Evolutionary conservation across 2,113 vertebrate species (phyloP).

Genomic region (Syngnathus typhle): DNA sequence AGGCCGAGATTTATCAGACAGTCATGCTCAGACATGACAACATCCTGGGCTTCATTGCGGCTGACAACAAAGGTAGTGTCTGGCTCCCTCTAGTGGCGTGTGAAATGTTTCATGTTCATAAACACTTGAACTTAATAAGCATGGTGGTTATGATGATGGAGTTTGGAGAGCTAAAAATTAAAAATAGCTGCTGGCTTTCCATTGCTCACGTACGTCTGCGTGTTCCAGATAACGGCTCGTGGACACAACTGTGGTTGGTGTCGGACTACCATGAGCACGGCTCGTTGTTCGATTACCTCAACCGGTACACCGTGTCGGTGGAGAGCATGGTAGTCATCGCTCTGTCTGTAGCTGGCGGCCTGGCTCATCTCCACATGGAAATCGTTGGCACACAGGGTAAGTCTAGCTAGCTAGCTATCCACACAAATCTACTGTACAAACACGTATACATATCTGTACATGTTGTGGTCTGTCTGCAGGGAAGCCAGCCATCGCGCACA

Average conservation of each 20-base stretch:
- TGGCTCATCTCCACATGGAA: slow-evolving; percentile 98
- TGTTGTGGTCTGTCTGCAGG: slow-evolving; percentile 62
- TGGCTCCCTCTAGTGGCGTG: neutral
- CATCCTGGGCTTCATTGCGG: slow-evolving; percentile 95
- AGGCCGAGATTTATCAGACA: slow-evolving; percentile 96
- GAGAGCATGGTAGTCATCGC: slow-evolving; percentile 81
- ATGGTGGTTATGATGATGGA: too few species aligned
- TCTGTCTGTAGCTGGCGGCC: slow-evolving; percentile 84
- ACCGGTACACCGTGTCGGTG: slow-evolving; percentile 80
- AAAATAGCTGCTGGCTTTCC: neutral
- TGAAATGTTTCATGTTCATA: neutral
- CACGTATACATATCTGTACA: neutral
- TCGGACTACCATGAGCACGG: slow-evolving; percentile 96
- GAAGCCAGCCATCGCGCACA: slow-evolving; percentile 94
- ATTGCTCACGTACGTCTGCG: neutral
- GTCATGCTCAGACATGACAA: slow-evolving; percentile 95
- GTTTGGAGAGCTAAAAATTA: too few species aligned
- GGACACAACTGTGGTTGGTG: slow-evolving; percentile 99
- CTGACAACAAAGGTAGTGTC: slow-evolving; percentile 89
- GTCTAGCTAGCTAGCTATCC: neutral
- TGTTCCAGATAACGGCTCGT: slow-evolving; percentile 86
- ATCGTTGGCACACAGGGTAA: slow-evolving; percentile 94
- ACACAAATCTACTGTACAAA: neutral
- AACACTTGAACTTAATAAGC: too few species aligned
- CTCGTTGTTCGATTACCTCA: slow-evolving; percentile 93